Conservation (phyloP, 2,888 invertebrate species). For the Drosophila leonis region DNA sequence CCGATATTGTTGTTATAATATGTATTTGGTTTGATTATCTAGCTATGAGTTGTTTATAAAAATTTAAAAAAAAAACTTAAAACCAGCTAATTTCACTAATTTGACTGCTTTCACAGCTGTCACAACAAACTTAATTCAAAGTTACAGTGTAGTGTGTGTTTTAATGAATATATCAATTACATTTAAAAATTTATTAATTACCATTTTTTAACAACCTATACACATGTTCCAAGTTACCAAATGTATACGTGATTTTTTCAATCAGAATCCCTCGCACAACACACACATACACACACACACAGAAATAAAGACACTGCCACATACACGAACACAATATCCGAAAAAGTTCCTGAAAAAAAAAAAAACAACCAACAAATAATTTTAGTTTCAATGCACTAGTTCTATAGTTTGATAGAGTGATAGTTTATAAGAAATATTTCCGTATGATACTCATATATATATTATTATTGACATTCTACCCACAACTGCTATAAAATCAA, state of each 20-base stretch:
- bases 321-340: conserved; percentile 40
- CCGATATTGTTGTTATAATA: conserved; percentile 57
- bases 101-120: conserved; percentile 52
- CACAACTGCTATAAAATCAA: conserved; percentile 53
- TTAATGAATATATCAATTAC: conserved; percentile 54
- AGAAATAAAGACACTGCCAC: conserved; percentile 52
- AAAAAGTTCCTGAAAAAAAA: conserved; percentile 23
- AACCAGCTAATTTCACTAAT: conserved; percentile 80
- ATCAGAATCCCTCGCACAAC: conserved; percentile 63
- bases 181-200: conserved; percentile 50
- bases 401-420: conserved; percentile 31
- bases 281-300: conserved; percentile 62
- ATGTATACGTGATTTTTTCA: conserved; percentile 55
- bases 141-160: conserved; percentile 82
- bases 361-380: conserved; percentile 9
- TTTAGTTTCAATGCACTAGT: conserved; percentile 50
- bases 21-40: conserved; percentile 69
- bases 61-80: conserved; percentile 51
- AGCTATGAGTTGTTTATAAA: conserved; percentile 70
- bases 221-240: conserved; percentile 79
- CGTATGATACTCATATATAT: conserved; percentile 27
- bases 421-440: conserved; percentile 48
- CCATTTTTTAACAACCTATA: conserved; percentile 79
- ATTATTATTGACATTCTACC: conserved; percentile 34
- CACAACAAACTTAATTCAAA: conserved; percentile 45